A percentile compares a stretch with the other conserved stretches of the same genome.
Conservation (phyloP, 1,140 invertebrate genomes). For the Caerostris extrusa region DNA sequence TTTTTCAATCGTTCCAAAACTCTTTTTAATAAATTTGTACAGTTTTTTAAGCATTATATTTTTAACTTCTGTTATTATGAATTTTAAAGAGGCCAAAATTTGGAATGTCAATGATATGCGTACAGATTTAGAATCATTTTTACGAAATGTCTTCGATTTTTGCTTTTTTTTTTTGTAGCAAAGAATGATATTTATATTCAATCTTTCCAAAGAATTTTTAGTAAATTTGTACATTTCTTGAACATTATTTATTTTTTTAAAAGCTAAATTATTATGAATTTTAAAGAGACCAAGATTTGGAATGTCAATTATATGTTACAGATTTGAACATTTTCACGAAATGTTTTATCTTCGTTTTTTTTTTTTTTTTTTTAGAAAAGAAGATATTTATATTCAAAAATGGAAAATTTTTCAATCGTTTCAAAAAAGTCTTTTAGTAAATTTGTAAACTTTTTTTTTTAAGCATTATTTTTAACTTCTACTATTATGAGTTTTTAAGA, state of each 20-base stretch:
- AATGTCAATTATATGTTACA: neutral
- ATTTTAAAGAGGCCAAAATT: neutral
- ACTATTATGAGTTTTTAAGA: neutral
- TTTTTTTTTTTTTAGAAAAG: no score
- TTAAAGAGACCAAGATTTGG: constrained; percentile 12
- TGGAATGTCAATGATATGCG: neutral
- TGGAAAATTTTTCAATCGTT: no score
- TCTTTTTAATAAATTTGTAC: no score
- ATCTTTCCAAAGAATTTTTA: no score
- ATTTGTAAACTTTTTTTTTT: no score
- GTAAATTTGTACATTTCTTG: no score
- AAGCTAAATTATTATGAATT: no score
- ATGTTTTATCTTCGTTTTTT: neutral
- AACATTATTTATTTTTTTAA: no score
- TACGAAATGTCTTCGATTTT: fast-evolving
- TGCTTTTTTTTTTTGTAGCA: neutral
- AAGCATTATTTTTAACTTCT: no score
- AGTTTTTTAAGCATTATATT: neutral
- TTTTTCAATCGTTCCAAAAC: no score
- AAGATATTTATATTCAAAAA: no score
- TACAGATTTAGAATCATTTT: neutral
- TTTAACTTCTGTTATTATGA: neutral
- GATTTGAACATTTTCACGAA: neutral
- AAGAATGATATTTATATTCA: neutral
- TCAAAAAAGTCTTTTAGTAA: no score